phyloP scores from a whole-genome alignment of 2,888 invertebrate genomes.

The Tupiocoris notatus region DNA sequence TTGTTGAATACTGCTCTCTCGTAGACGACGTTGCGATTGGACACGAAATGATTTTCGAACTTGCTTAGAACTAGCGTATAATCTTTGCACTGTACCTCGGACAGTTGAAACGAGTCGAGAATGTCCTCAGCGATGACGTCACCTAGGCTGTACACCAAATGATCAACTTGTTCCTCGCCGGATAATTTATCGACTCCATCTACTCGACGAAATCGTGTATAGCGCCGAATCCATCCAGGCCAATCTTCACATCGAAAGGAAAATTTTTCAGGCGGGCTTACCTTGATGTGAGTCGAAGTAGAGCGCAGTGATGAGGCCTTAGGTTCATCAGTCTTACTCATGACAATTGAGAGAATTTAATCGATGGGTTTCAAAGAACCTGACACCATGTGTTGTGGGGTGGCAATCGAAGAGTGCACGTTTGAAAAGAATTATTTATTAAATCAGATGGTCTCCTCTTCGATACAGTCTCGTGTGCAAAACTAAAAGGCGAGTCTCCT shows the following conservation, averaged over 20 bases:
- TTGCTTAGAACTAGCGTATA: slow-evolving; percentile 6
- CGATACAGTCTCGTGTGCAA: no score
- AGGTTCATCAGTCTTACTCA: no score
- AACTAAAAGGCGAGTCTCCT: no score
- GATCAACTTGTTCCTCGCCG: slow-evolving; percentile 18
- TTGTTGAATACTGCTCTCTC: slow-evolving; percentile 47
- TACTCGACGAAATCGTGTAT: slow-evolving; percentile 8
- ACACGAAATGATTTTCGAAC: slow-evolving; percentile 46
- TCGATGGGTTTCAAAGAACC: no score
- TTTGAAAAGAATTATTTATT: no score
- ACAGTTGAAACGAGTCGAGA: slow-evolving; percentile 16
- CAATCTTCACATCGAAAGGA: not conserved
- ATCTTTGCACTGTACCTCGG: slow-evolving; percentile 6
- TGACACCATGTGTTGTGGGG: no score
- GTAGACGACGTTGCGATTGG: slow-evolving; percentile 49
- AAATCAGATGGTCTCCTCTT: no score
- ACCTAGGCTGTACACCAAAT: slow-evolving; percentile 14
- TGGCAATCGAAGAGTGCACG: no score
- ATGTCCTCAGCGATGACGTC: slow-evolving; percentile 28
- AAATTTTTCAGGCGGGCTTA: not conserved
- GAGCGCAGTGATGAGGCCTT: no score
- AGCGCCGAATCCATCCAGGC: slow-evolving; percentile 11
- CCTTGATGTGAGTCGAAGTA: no score
- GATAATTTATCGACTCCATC: not conserved
- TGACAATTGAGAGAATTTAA: no score